phyloP scores from a whole-genome alignment of 1,140 invertebrate genomes.

The Doryteuthis pealeii region DNA sequence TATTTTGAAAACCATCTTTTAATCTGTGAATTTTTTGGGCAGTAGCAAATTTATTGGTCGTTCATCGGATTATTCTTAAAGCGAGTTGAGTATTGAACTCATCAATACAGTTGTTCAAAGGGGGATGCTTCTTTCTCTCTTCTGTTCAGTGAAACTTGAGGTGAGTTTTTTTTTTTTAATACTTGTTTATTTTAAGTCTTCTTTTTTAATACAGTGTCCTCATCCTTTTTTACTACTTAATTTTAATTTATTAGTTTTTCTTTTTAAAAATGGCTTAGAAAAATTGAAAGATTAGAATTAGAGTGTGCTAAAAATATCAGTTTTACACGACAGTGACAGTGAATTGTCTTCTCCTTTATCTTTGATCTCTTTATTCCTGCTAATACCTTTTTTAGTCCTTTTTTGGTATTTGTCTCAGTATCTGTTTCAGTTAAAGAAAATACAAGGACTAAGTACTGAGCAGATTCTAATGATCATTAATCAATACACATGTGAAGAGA shows the following conservation, averaged over 20 bases:
- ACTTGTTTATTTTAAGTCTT: not conserved
- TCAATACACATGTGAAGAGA: no score
- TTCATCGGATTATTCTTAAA: slow-evolving; percentile 85
- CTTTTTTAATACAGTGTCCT: not conserved
- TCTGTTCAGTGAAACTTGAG: slow-evolving; percentile 93
- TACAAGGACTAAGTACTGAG: no score
- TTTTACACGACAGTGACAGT: no score
- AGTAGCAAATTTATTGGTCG: slow-evolving; percentile 86
- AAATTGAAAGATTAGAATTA: not conserved
- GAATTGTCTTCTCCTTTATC: no score
- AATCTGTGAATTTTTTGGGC: slow-evolving; percentile 39
- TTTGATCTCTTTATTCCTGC: no score
- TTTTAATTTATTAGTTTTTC: not conserved
- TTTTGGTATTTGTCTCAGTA: no score
- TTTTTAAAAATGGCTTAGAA: not conserved
- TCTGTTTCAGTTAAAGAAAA: no score
- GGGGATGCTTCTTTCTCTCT: slow-evolving; percentile 86
- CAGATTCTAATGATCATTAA: no score
- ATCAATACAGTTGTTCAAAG: slow-evolving; percentile 80
- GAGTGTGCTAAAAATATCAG: not conserved
- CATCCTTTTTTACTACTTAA: not conserved
- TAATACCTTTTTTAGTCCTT: no score
- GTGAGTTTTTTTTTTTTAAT: slow-evolving; percentile 61
- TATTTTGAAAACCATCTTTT: not conserved
- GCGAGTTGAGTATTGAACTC: slow-evolving; percentile 85